phyloP scores from a whole-genome alignment of 2,888 invertebrate genomes.

The Drosophila pullipes region DNA sequence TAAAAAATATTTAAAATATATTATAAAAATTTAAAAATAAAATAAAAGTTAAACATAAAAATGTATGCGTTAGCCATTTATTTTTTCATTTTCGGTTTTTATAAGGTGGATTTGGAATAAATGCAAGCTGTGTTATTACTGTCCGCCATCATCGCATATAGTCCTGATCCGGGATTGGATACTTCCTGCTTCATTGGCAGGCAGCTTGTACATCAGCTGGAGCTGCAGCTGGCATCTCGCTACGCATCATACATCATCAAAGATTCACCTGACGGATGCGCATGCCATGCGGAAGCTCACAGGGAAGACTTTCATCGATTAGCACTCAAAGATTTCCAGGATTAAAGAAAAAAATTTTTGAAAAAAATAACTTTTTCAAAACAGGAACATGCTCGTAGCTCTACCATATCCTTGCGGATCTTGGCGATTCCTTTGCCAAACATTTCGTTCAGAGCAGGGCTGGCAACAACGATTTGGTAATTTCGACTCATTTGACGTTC shows the following conservation, averaged over 20 bases:
- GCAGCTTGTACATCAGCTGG: neutral
- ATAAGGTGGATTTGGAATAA: neutral
- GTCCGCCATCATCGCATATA: neutral
- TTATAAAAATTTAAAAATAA: conserved; percentile 39
- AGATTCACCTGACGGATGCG: neutral
- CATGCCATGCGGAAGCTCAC: too few species aligned
- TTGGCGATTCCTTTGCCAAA: too few species aligned
- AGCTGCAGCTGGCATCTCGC: neutral
- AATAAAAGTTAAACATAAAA: conserved; percentile 47
- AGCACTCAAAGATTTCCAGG: too few species aligned
- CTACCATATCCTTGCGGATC: too few species aligned
- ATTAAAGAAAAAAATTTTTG: neutral
- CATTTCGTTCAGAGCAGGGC: too few species aligned
- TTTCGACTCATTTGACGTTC: too few species aligned
- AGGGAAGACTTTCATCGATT: neutral
- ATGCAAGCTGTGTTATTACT: neutral
- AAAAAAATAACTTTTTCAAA: neutral
- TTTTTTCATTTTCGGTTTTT: too few species aligned
- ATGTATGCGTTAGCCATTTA: neutral
- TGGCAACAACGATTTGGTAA: too few species aligned
- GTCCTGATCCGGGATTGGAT: neutral
- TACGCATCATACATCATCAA: neutral
- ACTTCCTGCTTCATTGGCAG: neutral
- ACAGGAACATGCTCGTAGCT: neutral
- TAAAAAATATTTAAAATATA: conserved; percentile 57